Evolutionary conservation across 1,140 invertebrate genomes (phyloP).

Genomic region (Cydia splendana): DNA sequence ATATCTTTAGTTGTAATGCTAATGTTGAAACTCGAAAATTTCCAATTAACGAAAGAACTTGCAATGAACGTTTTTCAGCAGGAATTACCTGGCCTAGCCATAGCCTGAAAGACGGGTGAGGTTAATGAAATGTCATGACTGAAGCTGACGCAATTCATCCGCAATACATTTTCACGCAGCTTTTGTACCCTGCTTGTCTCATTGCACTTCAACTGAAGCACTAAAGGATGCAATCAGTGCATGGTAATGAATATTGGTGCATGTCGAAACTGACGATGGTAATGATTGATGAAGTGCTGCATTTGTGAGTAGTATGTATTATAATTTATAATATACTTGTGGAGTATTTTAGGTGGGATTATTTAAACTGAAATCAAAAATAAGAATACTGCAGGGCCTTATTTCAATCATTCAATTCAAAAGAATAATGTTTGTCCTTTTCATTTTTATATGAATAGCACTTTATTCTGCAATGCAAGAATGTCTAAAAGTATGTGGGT

Average conservation of each 20-base stretch:
- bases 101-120: background rate
- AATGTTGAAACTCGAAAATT: no score
- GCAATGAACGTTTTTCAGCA: background rate
- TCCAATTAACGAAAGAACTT: background rate
- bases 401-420: no score
- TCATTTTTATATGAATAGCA: no score
- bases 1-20: no score
- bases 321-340: no score
- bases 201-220: background rate
- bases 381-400: no score
- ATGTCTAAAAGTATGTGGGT: no score
- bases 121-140: slow-evolving; percentile 14
- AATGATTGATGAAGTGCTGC: background rate
- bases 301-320: background rate
- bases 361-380: no score
- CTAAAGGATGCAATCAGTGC: slow-evolving; percentile 13
- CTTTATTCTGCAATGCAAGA: no score
- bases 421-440: no score
- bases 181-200: background rate
- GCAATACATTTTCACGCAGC: background rate
- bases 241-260: slow-evolving; percentile 3
- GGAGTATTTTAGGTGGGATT: no score
- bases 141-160: slow-evolving; percentile 5
- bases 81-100: background rate
- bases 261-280: background rate